A percentile compares a stretch with the other conserved stretches of the same genome.
Conservation (phyloP, 2,113 vertebrate species). For the Lampris incognitus region DNA sequence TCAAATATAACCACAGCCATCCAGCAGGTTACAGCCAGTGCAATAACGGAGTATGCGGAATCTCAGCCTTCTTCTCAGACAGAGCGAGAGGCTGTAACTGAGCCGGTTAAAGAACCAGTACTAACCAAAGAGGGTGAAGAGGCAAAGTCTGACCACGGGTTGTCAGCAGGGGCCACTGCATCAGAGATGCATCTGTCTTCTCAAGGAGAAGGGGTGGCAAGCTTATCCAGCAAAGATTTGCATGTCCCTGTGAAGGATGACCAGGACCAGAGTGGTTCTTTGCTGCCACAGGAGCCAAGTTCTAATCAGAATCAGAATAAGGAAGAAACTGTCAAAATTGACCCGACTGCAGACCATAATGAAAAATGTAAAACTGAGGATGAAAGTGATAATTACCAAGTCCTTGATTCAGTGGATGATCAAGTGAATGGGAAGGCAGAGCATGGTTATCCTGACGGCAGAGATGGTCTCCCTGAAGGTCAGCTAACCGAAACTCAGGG, state of each 20-base stretch:
- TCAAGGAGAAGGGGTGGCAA: not conserved
- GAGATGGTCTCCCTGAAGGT: not conserved
- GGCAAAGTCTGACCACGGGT: conserved; percentile 28
- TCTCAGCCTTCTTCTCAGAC: not conserved
- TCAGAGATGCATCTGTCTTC: conserved; percentile 12
- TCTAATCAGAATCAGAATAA: not conserved
- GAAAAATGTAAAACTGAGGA: not conserved
- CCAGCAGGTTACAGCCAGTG: not conserved
- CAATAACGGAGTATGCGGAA: not conserved
- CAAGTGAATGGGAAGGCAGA: conserved; percentile 24
- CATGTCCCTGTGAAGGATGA: not conserved
- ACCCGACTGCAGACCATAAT: not conserved
- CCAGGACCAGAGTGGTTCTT: not conserved
- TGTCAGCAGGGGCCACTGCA: conserved; percentile 34
- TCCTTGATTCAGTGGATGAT: conserved; percentile 44
- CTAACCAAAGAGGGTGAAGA: not conserved
- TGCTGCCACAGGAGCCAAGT: not conserved
- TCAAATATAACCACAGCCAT: not conserved
- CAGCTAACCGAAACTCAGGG: not conserved
- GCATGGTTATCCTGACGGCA: not conserved
- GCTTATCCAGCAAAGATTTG: not conserved
- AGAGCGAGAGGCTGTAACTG: not conserved
- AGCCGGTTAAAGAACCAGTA: not conserved
- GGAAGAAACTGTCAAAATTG: not conserved
- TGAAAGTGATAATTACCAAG: not conserved